Percentiles rank a stretch among this genome's conserved stretches.
Evolutionary conservation across 2,888 invertebrate species (phyloP).

Genomic region (Coleophora deauratella): DNA sequence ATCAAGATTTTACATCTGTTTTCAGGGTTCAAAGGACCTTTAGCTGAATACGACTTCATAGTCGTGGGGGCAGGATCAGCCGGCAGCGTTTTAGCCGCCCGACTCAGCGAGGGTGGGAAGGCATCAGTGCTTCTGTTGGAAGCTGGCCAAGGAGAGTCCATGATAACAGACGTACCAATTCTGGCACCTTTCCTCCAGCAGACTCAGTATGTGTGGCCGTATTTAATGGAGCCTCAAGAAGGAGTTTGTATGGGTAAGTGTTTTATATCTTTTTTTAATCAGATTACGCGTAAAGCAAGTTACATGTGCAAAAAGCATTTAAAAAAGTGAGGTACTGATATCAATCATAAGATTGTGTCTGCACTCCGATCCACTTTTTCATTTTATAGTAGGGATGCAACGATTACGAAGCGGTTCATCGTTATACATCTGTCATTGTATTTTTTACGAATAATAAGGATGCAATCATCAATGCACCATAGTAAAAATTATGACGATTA

Average conservation of each 20-base stretch:
- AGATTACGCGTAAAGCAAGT: too few relatives aligned
- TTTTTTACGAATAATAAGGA: too few relatives aligned
- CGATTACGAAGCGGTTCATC: too few relatives aligned
- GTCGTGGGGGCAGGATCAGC: conserved; percentile 73
- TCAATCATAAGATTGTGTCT: too few relatives aligned
- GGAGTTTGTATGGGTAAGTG: conserved; percentile 63
- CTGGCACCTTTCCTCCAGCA: conserved; percentile 56
- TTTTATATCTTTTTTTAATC: background rate
- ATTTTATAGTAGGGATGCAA: too few relatives aligned
- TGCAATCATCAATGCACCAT: too few relatives aligned
- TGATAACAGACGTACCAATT: conserved; percentile 55
- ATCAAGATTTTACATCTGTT: conserved; percentile 1
- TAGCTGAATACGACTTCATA: conserved; percentile 61
- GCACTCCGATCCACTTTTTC: too few relatives aligned
- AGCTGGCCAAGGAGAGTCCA: conserved; percentile 60
- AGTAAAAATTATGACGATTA: too few relatives aligned
- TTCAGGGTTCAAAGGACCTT: conserved; percentile 50
- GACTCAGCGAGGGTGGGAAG: conserved; percentile 57
- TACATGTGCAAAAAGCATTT: too few relatives aligned
- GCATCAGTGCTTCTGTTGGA: conserved; percentile 65
- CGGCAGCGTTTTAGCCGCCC: conserved; percentile 65
- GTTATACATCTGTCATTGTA: too few relatives aligned
- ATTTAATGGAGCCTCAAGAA: conserved; percentile 70
- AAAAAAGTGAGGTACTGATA: too few relatives aligned
- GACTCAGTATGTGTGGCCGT: conserved; percentile 64